Percentiles rank a stretch among this genome's conserved stretches.
Evolutionary conservation across 37 sponge, comb jelly and placozoan genomes (phyloP).

Genomic region (Mnemiopsis leidyi): DNA sequence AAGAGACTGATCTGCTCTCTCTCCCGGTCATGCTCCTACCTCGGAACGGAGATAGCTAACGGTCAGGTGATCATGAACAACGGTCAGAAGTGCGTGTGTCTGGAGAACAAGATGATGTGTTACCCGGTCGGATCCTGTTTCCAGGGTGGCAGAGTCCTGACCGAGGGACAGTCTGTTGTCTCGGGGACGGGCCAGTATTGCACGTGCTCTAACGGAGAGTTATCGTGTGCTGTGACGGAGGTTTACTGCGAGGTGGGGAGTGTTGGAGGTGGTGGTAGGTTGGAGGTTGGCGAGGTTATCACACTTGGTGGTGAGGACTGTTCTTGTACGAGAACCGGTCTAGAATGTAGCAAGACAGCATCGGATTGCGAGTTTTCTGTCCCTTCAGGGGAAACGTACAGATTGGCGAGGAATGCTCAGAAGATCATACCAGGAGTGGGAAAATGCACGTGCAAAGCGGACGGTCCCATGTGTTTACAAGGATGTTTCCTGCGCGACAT

Average conservation of each 20-base stretch:
- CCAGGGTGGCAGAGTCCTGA: not conserved
- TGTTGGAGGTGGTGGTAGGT: not conserved
- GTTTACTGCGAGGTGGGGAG: not conserved
- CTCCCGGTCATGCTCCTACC: not conserved
- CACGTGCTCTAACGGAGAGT: not conserved
- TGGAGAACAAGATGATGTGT: not conserved
- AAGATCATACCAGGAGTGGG: constrained; percentile 2
- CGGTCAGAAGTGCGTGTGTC: not conserved
- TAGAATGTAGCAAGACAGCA: not conserved
- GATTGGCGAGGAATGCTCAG: not conserved
- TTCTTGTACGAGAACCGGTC: not conserved
- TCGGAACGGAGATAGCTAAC: not conserved
- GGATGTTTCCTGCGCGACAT: not conserved
- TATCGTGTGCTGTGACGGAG: not conserved
- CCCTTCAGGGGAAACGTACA: not conserved
- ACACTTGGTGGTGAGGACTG: not conserved
- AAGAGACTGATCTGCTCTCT: not conserved
- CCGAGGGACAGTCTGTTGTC: not conserved
- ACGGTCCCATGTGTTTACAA: not conserved
- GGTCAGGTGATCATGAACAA: not conserved
- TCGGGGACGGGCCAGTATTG: not conserved
- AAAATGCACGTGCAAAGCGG: constrained; percentile 22
- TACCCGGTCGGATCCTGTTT: constrained; percentile 16
- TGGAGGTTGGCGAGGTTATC: not conserved
- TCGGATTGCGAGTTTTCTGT: not conserved